Percentiles rank a stretch among this genome's conserved stretches.
These are phyloP conservation scores for Indicator maculatus DNA, from an alignment of 2,113 vertebrate species.

Conservation along the genomic window DNA sequence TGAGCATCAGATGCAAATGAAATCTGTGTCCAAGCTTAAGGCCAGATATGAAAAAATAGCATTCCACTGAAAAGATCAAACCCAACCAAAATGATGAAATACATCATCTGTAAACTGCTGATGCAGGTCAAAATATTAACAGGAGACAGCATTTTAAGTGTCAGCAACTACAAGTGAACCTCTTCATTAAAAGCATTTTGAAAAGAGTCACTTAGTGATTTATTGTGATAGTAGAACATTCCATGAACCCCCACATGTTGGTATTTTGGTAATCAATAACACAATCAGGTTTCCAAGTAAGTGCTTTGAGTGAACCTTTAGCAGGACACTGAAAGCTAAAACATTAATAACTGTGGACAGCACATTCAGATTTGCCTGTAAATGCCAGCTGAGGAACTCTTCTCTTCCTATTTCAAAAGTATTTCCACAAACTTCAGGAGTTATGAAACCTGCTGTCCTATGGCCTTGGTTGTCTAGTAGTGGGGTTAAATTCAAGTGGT, in stretches of 20 bases:
- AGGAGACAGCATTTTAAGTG: neutral
- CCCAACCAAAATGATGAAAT: neutral
- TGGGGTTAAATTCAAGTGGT: fast-evolving
- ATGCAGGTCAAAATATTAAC: neutral
- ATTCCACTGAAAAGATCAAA: neutral
- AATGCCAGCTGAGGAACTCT: neutral
- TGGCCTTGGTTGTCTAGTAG: neutral
- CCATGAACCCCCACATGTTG: neutral
- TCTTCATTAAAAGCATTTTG: neutral
- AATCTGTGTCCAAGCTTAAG: neutral
- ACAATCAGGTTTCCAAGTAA: neutral
- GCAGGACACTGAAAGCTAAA: neutral
- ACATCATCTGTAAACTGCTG: neutral
- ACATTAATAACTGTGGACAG: neutral
- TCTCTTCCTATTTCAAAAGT: neutral
- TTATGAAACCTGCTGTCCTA: neutral
- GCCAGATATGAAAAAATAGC: neutral
- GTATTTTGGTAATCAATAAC: neutral
- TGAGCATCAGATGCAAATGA: neutral
- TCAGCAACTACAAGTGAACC: neutral
- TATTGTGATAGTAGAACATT: neutral
- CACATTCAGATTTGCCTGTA: neutral
- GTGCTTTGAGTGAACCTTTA: neutral
- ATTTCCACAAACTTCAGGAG: neutral
- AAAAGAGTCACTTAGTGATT: neutral